Base-by-base conservation (phyloP, 2,113 vertebrate genomes). In the Tricholaema leucomelas region DNA sequence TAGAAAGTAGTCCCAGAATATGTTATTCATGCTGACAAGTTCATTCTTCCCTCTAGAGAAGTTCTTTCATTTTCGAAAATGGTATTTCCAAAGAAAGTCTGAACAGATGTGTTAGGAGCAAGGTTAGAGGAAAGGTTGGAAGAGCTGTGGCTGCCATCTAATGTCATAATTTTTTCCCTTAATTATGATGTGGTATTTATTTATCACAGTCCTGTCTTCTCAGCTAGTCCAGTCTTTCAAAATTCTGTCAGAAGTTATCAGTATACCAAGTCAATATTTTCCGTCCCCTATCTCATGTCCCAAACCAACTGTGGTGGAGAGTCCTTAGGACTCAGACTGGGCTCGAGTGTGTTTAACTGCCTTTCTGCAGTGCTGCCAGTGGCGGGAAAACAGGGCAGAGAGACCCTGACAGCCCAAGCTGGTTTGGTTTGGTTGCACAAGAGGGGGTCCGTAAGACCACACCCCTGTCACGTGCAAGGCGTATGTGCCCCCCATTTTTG, bases 161-260 rank as follows among this genome's bases (percentile, higher is more conserved):
- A 61, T 65, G 10, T 72, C 8, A 21, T 69, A 0, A 46, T 63
- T 54, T 6, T 66, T 58, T 38, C 33, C n/a, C 58, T 18, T 77
- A 64, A 16, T 3, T 16, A 24, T 35, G 15, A 28, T 58, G n/a
- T 15, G 54, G 9, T 27, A 55, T 42, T 17, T 80, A 23, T 35
- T 83, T 90, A 27, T 90, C 24, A 61, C 13, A n/a, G 31, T 52
- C 14, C 25, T 71, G 13, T 52, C 28, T 44, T 78, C 33, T 33
- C 0, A 0, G 5, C 23, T 42, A 69, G 31, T 12, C 8, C 27
- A 65, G 4, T 36, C 33, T 63, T 70, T 70, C 21, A 60, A 42
- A 87, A 69, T 60, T 9, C 12, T 38, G 48, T 82, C 54, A 76
- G 50, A 82, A 90, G 76, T 61, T 19, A 59, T 8, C 42, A 1